Conservation (phyloP, 1,140 invertebrate species). For the Anoplolepis gracilipes region DNA sequence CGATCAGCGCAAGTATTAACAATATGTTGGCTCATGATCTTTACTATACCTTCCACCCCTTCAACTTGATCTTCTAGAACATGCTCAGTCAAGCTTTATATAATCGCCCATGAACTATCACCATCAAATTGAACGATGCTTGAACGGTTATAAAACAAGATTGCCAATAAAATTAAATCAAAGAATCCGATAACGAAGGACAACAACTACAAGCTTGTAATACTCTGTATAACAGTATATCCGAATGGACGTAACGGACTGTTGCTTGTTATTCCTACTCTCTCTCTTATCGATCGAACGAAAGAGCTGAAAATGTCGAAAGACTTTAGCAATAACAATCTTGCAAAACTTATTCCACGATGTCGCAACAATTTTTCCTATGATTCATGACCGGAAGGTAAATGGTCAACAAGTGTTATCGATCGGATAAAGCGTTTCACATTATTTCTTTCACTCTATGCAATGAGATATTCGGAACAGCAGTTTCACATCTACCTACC, state of each 20-base stretch:
- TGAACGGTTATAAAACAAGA: background rate
- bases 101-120: background rate
- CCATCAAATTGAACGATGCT: background rate
- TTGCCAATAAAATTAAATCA: background rate
- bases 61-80: conserved; percentile 34
- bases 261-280: conserved; percentile 45
- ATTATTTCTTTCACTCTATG: background rate
- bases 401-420: conserved; percentile 54
- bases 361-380: background rate
- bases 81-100: background rate
- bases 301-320: background rate
- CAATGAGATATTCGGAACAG: background rate
- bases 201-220: background rate
- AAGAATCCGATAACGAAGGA: background rate
- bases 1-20: conserved; percentile 40
- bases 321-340: background rate
- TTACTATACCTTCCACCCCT: conserved; percentile 54
- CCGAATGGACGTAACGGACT: conserved; percentile 39
- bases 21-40: conserved; percentile 49
- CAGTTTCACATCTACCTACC: background rate
- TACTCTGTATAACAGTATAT: background rate
- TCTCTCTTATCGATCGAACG: conserved; percentile 48
- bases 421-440: background rate
- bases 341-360: background rate
- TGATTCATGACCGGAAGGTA: background rate